A percentile compares a stretch with the other conserved stretches of the same genome.
Conservation (phyloP, 2,888 invertebrate genomes). For the Byasa hedistus region DNA sequence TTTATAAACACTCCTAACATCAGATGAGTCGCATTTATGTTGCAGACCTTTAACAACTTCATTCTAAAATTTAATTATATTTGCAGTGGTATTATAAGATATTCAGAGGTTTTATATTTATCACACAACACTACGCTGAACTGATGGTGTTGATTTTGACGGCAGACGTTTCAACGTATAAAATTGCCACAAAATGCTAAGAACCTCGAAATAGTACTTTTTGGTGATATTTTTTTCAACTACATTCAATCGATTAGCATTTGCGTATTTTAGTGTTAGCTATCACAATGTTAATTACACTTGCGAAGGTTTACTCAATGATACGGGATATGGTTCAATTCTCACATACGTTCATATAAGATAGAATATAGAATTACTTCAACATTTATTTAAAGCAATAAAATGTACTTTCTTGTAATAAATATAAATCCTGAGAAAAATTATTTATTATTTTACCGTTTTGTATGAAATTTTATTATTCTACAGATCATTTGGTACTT, state of each 20-base stretch:
- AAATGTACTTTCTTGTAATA: background rate
- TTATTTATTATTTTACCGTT: background rate
- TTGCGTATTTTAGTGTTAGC: constrained; percentile 4
- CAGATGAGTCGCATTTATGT: too few relatives aligned
- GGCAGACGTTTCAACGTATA: background rate
- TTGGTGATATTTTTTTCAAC: background rate
- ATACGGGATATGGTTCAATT: constrained; percentile 25
- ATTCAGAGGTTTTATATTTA: background rate
- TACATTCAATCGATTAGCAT: background rate
- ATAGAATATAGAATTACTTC: background rate
- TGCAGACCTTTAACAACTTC: too few relatives aligned
- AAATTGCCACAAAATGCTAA: background rate
- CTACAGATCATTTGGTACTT: background rate
- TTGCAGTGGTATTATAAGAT: too few relatives aligned
- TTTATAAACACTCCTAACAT: too few relatives aligned
- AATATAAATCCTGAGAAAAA: background rate
- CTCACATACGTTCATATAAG: constrained; percentile 6
- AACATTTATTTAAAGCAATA: background rate
- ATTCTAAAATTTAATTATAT: too few relatives aligned
- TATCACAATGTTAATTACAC: constrained; percentile 17
- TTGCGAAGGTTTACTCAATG: constrained; percentile 28
- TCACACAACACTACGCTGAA: too few relatives aligned
- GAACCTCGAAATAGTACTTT: background rate
- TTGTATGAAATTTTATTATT: background rate
- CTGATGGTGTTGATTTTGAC: background rate